These are phyloP conservation scores for Nymphalis urticae DNA, from an alignment of 2,888 invertebrate species.

Conservation along the genomic window DNA sequence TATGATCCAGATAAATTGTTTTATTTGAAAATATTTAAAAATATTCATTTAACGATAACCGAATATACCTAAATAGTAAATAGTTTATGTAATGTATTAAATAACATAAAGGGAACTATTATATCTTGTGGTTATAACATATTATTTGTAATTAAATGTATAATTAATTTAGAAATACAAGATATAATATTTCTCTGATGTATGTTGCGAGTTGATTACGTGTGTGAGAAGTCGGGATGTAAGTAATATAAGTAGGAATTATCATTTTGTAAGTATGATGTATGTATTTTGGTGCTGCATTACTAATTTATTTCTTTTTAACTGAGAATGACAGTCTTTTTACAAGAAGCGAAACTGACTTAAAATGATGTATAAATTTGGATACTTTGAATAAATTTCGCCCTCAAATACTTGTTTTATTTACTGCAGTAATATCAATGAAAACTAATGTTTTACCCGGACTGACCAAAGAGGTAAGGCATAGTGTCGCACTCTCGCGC, in stretches of 20 bases:
- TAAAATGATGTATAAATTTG: conserved; percentile 71
- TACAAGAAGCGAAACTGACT: conserved; percentile 72
- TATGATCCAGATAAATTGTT: conserved; percentile 13
- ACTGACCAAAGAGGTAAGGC: too few relatives aligned
- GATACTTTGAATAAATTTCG: conserved; percentile 76
- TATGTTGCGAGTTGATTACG: neutral
- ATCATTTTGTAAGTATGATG: conserved; percentile 65
- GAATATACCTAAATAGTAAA: conserved; percentile 13
- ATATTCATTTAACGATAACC: conserved; percentile 7
- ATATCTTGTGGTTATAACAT: conserved; percentile 1
- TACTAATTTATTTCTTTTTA: conserved; percentile 78
- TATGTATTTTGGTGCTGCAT: conserved; percentile 80
- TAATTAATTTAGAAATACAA: neutral
- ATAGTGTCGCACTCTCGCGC: too few relatives aligned
- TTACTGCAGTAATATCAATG: neutral
- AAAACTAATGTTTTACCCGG: neutral
- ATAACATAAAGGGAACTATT: neutral
- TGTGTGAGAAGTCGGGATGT: conserved; percentile 25
- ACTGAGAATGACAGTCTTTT: conserved; percentile 64
- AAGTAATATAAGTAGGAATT: conserved; percentile 50
- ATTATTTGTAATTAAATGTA: conserved; percentile 5
- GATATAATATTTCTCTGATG: conserved; percentile 8
- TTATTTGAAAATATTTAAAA: conserved; percentile 18
- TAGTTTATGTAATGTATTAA: conserved; percentile 12
- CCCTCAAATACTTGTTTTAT: conserved; percentile 57